A percentile compares a stretch with the other conserved stretches of the same genome.
phyloP scores from a whole-genome alignment of 2,113 vertebrate species.

The Ammodytes marinus region DNA sequence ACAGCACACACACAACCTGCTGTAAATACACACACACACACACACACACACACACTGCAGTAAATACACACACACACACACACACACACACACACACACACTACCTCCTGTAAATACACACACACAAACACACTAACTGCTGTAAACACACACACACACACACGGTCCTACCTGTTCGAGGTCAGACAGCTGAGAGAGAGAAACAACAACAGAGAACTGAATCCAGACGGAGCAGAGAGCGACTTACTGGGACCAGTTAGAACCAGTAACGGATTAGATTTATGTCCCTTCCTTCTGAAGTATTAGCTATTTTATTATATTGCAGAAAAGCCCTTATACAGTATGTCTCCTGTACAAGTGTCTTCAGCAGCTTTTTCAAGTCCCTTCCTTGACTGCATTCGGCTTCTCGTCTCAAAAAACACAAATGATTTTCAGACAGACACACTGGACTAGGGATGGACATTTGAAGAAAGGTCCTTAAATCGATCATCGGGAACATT shows the following conservation, averaged over 20 bases:
- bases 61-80: neutral
- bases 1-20: slow-evolving; percentile 21
- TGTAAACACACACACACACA: slow-evolving; percentile 39
- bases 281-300: too few species aligned
- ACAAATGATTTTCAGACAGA: too few species aligned
- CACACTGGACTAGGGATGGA: too few species aligned
- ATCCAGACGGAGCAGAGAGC: slow-evolving; percentile 3
- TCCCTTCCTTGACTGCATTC: too few species aligned
- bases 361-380: too few species aligned
- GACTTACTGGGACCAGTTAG: slow-evolving; percentile 5
- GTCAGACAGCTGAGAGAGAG: slow-evolving; percentile 90
- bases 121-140: slow-evolving; percentile 1
- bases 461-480: too few species aligned
- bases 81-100: slow-evolving; percentile 62
- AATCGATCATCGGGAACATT: too few species aligned
- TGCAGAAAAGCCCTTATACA: too few species aligned
- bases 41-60: slow-evolving; percentile 16
- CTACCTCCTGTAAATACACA: neutral
- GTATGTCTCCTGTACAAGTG: too few species aligned
- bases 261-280: neutral
- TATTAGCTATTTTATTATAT: too few species aligned
- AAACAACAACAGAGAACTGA: slow-evolving; percentile 80
- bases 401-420: too few species aligned
- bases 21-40: slow-evolving; percentile 25
- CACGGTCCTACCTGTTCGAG: slow-evolving; percentile 88